These are phyloP conservation scores for Thrips palmi DNA, from an alignment of 1,140 invertebrate species.

Conservation along the genomic window DNA sequence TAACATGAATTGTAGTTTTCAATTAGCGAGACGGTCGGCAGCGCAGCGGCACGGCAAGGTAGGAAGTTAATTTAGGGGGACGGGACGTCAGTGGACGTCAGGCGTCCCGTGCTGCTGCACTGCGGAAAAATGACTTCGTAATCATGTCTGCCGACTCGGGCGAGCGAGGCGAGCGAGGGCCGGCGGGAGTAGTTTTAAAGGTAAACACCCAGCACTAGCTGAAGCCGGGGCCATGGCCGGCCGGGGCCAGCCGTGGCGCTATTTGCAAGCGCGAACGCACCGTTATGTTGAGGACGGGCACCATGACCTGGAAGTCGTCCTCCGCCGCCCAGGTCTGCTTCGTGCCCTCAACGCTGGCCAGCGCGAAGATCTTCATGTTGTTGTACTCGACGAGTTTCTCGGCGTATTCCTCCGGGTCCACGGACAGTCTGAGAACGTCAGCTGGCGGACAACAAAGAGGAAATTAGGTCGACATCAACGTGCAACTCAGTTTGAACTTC, in stretches of 20 bases:
- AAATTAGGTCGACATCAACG: too few relatives aligned
- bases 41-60: neutral
- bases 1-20: neutral
- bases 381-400: slow-evolving; percentile 43
- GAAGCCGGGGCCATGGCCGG: too few relatives aligned
- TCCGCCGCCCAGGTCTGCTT: slow-evolving; percentile 45
- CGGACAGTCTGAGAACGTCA: slow-evolving; percentile 19
- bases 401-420: slow-evolving; percentile 33
- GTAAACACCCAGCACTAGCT: too few relatives aligned
- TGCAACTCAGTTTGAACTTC: too few relatives aligned
- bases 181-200: too few relatives aligned
- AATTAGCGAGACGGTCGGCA: slow-evolving; percentile 3
- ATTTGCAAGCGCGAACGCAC: slow-evolving; percentile 22
- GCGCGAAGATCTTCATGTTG: slow-evolving; percentile 42
- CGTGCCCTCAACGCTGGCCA: slow-evolving; percentile 44
- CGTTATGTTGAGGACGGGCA: slow-evolving; percentile 35
- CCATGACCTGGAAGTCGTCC: slow-evolving; percentile 41
- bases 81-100: slow-evolving; percentile 1
- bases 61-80: neutral
- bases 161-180: too few relatives aligned
- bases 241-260: slow-evolving; percentile 24
- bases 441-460: slow-evolving; percentile 16
- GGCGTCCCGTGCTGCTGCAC: slow-evolving; percentile 12
- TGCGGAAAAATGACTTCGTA: neutral
- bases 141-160: neutral